These are phyloP conservation scores for Lasioglossum lativentre DNA, from an alignment of 2,888 invertebrate genomes.

Conservation along the genomic window DNA sequence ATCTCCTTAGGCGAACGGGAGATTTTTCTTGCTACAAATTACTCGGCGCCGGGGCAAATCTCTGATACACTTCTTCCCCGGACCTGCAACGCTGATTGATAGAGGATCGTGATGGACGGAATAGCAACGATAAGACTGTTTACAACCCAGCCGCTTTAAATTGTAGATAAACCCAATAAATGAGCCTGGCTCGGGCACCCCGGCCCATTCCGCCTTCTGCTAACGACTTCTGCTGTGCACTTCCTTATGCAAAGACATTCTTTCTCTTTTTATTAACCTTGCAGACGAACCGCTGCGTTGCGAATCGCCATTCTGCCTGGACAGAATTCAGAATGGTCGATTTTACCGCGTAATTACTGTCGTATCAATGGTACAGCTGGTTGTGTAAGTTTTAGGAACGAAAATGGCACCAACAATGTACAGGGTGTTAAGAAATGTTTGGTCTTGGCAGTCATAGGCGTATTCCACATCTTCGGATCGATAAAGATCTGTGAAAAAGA, in stretches of 20 bases:
- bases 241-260: conserved; percentile 9
- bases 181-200: background rate
- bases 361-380: too few relatives aligned
- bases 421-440: too few relatives aligned
- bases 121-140: conserved; percentile 54
- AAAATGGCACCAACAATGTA: too few relatives aligned
- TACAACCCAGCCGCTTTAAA: conserved; percentile 43
- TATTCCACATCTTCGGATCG: too few relatives aligned
- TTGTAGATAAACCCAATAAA: conserved; percentile 33
- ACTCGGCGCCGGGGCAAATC: conserved; percentile 18
- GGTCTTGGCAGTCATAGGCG: too few relatives aligned
- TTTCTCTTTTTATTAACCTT: background rate
- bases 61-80: conserved; percentile 28
- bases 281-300: background rate
- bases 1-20: conserved; percentile 27
- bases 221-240: background rate
- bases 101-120: conserved; percentile 41
- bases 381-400: too few relatives aligned
- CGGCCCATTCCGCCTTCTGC: background rate
- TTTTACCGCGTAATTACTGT: background rate
- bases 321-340: background rate
- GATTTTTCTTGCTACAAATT: conserved; percentile 49
- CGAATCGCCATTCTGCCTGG: background rate
- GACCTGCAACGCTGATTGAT: conserved; percentile 47
- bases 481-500: too few relatives aligned